phyloP scores from a whole-genome alignment of 2,888 invertebrate genomes.

The Ommatoiulus sabulosus region DNA sequence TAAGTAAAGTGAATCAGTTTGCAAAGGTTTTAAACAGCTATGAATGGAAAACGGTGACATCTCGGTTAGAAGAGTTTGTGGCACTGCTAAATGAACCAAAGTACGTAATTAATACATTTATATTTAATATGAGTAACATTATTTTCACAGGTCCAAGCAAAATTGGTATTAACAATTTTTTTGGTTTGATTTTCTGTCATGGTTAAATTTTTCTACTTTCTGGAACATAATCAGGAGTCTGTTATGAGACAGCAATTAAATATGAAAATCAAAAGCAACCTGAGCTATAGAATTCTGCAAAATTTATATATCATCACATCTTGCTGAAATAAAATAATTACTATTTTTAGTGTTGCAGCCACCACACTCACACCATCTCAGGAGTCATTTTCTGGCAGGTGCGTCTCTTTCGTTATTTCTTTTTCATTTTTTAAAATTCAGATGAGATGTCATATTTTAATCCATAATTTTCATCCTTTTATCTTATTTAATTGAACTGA shows the following conservation, averaged over 20 bases:
- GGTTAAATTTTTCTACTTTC: no score
- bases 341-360: constrained; percentile 41
- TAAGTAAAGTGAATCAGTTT: constrained; percentile 45
- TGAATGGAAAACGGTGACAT: constrained; percentile 25
- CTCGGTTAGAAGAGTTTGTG: constrained; percentile 39
- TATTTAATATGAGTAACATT: no score
- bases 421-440: background rate
- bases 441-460: background rate
- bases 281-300: background rate
- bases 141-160: no score
- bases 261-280: background rate
- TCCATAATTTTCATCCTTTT: background rate
- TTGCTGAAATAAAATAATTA: background rate
- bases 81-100: constrained; percentile 45
- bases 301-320: background rate
- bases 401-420: no score
- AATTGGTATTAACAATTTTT: no score
- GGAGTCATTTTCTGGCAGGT: constrained; percentile 39
- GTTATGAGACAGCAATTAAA: background rate
- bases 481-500: background rate
- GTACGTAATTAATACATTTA: constrained; percentile 8
- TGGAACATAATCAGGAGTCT: background rate
- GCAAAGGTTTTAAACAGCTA: background rate
- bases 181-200: no score
- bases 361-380: constrained; percentile 44